Percentiles rank a stretch among this genome's conserved stretches.
These are phyloP conservation scores for Papilio elwesi DNA, from an alignment of 2,888 invertebrate genomes.

Conservation along the genomic window DNA sequence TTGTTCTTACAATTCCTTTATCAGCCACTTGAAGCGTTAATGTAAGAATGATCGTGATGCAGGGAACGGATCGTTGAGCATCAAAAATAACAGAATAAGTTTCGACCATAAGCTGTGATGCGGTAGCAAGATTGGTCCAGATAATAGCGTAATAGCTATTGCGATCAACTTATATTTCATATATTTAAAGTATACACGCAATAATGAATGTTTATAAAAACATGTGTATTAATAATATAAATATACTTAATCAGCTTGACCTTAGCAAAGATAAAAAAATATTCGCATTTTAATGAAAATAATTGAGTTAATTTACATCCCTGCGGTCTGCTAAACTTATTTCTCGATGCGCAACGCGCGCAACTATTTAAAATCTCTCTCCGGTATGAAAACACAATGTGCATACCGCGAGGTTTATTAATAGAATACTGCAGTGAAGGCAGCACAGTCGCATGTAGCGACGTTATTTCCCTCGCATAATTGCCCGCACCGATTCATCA, in stretches of 20 bases:
- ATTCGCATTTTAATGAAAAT: neutral
- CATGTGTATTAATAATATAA: neutral
- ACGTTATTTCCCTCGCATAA: constrained; percentile 31
- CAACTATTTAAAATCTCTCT: constrained; percentile 27
- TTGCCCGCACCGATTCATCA: constrained; percentile 38
- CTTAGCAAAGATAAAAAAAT: neutral
- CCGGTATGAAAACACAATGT: constrained; percentile 24
- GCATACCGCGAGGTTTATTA: constrained; percentile 36
- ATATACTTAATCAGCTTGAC: neutral
- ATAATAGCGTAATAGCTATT: no score
- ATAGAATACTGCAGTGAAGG: constrained; percentile 30
- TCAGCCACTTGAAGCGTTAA: neutral
- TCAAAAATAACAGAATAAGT: no score
- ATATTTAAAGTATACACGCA: no score
- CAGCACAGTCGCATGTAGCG: constrained; percentile 28
- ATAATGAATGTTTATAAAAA: neutral
- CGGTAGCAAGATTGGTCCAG: no score
- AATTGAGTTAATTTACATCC: constrained; percentile 6
- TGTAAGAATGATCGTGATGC: no score
- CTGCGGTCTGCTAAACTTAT: neutral
- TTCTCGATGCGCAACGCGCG: constrained; percentile 1
- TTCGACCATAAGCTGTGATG: no score
- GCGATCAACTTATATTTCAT: no score
- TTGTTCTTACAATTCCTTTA: neutral
- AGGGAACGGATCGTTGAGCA: no score